Percentiles rank a stretch among this genome's conserved stretches.
These are phyloP conservation scores for Seriola dumerili DNA, from an alignment of 2,113 vertebrate genomes.

Conservation along the genomic window DNA sequence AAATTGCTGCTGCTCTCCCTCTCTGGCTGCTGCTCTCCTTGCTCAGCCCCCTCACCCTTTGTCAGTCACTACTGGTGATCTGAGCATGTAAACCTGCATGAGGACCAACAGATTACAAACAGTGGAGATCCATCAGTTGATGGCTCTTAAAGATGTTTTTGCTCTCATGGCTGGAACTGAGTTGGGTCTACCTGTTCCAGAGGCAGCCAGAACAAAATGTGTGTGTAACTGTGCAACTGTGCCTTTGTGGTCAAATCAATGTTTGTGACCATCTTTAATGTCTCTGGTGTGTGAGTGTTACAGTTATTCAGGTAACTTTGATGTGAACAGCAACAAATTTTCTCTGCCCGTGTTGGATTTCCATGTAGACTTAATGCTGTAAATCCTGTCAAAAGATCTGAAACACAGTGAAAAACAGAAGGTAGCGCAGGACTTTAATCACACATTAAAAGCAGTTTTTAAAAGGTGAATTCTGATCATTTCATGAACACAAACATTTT, in stretches of 20 bases:
- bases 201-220: neutral
- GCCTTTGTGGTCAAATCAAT: neutral
- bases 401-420: too few species aligned
- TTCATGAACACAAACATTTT: neutral
- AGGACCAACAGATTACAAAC: neutral
- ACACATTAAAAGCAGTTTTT: neutral
- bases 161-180: neutral
- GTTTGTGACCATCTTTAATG: neutral
- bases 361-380: neutral
- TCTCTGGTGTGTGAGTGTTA: neutral
- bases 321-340: neutral
- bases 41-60: neutral
- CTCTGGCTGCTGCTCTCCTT: neutral
- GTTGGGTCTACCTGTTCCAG: neutral
- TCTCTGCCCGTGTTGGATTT: neutral
- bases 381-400: neutral
- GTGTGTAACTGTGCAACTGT: too few species aligned
- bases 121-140: constrained; percentile 22
- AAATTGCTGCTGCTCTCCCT: constrained; percentile 3
- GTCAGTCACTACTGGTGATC: neutral
- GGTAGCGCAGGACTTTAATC: too few species aligned
- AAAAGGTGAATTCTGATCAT: neutral
- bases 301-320: neutral
- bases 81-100: neutral
- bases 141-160: constrained; percentile 12